These are phyloP conservation scores for Coptodon rendalli DNA, from an alignment of 2,113 vertebrate species.

Conservation along the genomic window DNA sequence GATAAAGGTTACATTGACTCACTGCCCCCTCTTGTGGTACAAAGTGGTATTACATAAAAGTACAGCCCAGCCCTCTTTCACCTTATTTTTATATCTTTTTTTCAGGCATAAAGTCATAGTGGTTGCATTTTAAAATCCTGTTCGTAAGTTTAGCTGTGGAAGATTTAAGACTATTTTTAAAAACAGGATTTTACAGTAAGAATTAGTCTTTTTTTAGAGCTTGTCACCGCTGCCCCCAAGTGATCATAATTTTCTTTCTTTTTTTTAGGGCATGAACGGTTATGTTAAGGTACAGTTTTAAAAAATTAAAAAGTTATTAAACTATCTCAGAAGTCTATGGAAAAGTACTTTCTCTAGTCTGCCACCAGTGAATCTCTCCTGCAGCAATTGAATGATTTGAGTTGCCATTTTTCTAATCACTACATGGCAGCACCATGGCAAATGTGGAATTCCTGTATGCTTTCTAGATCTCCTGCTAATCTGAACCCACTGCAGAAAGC, in stretches of 20 bases:
- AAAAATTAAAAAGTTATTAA: neutral
- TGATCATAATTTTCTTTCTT: neutral
- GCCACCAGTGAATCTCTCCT: neutral
- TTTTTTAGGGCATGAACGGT: neutral
- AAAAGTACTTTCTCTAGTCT: neutral
- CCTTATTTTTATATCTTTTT: neutral
- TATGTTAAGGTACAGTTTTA: neutral
- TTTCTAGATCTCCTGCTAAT: slow-evolving; percentile 30
- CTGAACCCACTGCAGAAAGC: slow-evolving; percentile 34
- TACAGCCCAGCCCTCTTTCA: neutral
- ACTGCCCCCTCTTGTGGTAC: neutral
- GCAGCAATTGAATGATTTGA: neutral
- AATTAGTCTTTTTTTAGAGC: neutral
- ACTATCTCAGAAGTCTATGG: neutral
- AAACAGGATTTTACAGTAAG: neutral
- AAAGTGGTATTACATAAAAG: neutral
- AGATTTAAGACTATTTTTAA: neutral
- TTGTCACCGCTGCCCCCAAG: neutral
- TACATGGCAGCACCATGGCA: slow-evolving; percentile 3
- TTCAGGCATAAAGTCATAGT: neutral
- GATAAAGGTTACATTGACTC: neutral
- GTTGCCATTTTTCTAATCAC: neutral
- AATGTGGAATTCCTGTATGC: slow-evolving; percentile 47
- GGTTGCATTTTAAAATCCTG: neutral
- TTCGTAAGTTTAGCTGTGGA: neutral